Evolutionary conservation across 2,888 invertebrate genomes (phyloP).

Genomic region (Acanthosepion pharaonis): DNA sequence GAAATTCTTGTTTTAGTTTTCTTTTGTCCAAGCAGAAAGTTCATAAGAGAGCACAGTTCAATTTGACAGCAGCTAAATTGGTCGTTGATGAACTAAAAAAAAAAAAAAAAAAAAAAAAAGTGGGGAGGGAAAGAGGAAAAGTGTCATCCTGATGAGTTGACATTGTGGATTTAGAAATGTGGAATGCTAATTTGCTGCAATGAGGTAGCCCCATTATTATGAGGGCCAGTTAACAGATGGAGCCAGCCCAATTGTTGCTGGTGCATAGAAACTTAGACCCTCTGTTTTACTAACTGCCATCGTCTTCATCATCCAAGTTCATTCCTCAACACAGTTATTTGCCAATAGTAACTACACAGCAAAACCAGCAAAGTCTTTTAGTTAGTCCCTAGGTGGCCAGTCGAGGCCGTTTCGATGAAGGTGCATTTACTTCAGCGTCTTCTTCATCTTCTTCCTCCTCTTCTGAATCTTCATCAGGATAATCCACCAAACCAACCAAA

Average conservation of each 20-base stretch:
- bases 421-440: conserved; percentile 53
- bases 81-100: not conserved
- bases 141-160: not conserved
- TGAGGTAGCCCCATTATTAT: conserved; percentile 23
- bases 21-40: not conserved
- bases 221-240: conserved; percentile 36
- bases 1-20: not conserved
- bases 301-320: not conserved
- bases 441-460: conserved; percentile 77
- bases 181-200: conserved; percentile 45
- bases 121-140: not conserved
- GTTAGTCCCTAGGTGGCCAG: conserved; percentile 61
- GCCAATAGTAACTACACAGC: conserved; percentile 47
- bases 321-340: not conserved
- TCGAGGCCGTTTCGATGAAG: conserved; percentile 67
- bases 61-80: conserved; percentile 44
- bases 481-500: conserved; percentile 88
- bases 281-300: not conserved
- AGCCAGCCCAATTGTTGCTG: conserved; percentile 5
- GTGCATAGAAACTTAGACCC: conserved; percentile 36
- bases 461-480: conserved; percentile 94
- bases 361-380: conserved; percentile 40
- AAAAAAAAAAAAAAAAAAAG: not conserved
- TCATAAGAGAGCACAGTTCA: conserved; percentile 37
- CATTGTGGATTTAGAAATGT: conserved; percentile 33